phyloP scores from a whole-genome alignment of 2,888 invertebrate genomes.

The Dendrolimus houi region DNA sequence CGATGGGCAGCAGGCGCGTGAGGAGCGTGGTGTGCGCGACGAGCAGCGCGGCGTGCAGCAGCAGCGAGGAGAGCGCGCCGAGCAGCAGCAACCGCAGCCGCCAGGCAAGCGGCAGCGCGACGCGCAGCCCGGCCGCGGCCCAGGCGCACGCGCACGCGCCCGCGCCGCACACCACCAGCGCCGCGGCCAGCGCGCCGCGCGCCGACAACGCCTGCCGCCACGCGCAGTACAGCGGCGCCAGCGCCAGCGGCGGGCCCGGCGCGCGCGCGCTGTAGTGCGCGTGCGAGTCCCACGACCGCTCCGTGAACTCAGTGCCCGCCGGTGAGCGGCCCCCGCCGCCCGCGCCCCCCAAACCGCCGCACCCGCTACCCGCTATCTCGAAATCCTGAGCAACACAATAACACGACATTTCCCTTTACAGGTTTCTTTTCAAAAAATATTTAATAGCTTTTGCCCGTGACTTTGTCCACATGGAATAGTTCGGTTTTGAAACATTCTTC shows the following conservation, averaged over 20 bases:
- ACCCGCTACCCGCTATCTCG: conserved; percentile 75
- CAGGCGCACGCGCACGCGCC: conserved; percentile 39
- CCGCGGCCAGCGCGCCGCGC: conserved; percentile 27
- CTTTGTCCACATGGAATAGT: too few relatives aligned
- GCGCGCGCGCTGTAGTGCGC: conserved; percentile 64
- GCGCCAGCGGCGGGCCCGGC: conserved; percentile 43
- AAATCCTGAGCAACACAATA: conserved; percentile 42
- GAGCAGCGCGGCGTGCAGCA: conserved; percentile 53
- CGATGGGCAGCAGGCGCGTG: conserved; percentile 53
- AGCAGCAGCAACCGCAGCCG: conserved; percentile 52
- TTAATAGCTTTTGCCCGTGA: too few relatives aligned
- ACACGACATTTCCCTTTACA: too few relatives aligned
- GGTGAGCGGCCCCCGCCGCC: conserved; percentile 58
- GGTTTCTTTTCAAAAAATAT: too few relatives aligned
- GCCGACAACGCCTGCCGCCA: conserved; percentile 35
- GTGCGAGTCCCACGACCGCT: conserved; percentile 73
- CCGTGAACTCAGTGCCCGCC: conserved; percentile 62
- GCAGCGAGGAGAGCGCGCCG: conserved; percentile 49
- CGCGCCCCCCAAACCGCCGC: conserved; percentile 42
- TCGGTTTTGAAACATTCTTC: too few relatives aligned
- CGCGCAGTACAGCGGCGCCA: conserved; percentile 67
- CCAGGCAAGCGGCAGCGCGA: conserved; percentile 32
- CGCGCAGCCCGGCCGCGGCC: conserved; percentile 40
- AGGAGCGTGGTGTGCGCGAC: conserved; percentile 53
- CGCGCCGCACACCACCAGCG: conserved; percentile 28